Base-by-base conservation (phyloP, 2,113 vertebrate genomes). In the Bucco capensis region DNA sequence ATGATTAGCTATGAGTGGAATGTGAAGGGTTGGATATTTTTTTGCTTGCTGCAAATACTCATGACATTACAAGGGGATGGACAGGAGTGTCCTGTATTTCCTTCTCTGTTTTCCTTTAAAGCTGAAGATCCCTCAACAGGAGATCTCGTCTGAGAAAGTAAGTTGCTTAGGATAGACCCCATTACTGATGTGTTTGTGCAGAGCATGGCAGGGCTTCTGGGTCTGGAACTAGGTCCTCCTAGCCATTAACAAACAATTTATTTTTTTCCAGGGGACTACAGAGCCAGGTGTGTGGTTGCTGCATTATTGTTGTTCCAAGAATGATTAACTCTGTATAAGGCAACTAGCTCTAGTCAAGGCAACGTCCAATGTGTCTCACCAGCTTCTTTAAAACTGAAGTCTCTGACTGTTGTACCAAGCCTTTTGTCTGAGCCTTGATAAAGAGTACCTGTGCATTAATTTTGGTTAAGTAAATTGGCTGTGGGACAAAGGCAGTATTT, bases 321-420 rank as follows among this genome's bases (percentile, higher is more conserved):
- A 58, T 21, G 69, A 40, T 73, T 25, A 62, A 51, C 24, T 37
- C 37, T 65, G 5, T 25, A 73, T n/a, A 72, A 56, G 10, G 9
- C 31, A 51, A 14, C 12, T 4, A 10, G 8, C 23, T 75, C 27
- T 15, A 13, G 27, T 38, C 37, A 78, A 81, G 28, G 24, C 15
- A 64, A 42, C 0, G 2, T 18, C 57, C 1, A 2, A 2, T 17
- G 38, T 1, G 4, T 18, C 12, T 72, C n/a, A 1, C 40, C 22
- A 19, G 19, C 21, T 13, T 5, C 49, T 81, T 77, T 47, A 49
- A 78, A 70, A 50, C 47, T 16, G 37, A 87, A 67, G 19, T n/a
- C 49, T 69, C 38, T 64, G 27, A 40, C 31, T 31, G 4, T 10
- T 54, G 33, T 51, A 42, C 19, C 60, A 81, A 71, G 42, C 15